phyloP scores from a whole-genome alignment of 1,140 invertebrate species.

The Periplaneta americana region DNA sequence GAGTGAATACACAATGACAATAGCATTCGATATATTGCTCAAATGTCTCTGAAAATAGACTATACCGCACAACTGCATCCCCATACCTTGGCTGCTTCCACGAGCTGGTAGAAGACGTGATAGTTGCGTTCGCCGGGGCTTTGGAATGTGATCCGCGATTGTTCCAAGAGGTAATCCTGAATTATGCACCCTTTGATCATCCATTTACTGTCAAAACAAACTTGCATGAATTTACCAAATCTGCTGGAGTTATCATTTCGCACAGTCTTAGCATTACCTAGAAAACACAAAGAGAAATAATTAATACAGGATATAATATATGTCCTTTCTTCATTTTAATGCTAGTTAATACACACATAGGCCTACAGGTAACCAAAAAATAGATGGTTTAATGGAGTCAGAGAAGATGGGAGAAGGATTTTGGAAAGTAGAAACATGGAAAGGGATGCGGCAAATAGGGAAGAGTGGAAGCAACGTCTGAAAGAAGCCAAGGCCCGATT shows the following conservation, averaged over 20 bases:
- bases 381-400: too few species aligned
- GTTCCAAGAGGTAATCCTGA: slow-evolving; percentile 93
- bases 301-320: too few species aligned
- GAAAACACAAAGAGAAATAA: slow-evolving; percentile 29
- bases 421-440: too few species aligned
- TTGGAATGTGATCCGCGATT: slow-evolving; percentile 93
- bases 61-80: not conserved
- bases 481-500: too few species aligned
- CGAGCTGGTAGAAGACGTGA: slow-evolving; percentile 96
- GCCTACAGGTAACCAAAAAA: too few species aligned
- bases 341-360: too few species aligned
- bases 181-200: slow-evolving; percentile 93
- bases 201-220: slow-evolving; percentile 86
- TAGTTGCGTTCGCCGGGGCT: slow-evolving; percentile 89
- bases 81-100: slow-evolving; percentile 68
- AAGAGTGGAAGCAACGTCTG: too few species aligned
- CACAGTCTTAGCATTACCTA: slow-evolving; percentile 95
- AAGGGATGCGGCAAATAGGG: too few species aligned
- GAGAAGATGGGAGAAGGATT: too few species aligned
- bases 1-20: not conserved
- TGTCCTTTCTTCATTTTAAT: too few species aligned
- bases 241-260: slow-evolving; percentile 96
- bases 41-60: not conserved
- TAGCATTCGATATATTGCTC: not conserved
- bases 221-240: slow-evolving; percentile 97